phyloP scores from a whole-genome alignment of 2,113 vertebrate genomes.

The Dolichotis patagonum region DNA sequence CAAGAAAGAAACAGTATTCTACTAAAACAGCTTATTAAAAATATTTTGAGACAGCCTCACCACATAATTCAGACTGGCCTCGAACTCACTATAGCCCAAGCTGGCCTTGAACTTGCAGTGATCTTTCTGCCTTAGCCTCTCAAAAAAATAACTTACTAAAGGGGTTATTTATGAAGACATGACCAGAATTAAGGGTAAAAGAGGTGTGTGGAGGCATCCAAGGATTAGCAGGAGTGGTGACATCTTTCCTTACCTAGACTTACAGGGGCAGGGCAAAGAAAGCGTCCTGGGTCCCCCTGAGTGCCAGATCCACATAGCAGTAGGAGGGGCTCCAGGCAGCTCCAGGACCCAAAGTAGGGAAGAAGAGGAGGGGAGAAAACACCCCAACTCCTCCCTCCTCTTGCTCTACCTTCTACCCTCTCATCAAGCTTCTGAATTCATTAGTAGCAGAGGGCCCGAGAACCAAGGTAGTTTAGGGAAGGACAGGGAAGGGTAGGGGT shows the following conservation, averaged over 20 bases:
- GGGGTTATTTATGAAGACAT: slow-evolving; percentile 31
- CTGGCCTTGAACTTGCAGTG: neutral
- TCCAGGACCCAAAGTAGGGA: neutral
- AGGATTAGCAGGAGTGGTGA: neutral
- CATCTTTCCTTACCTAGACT: neutral
- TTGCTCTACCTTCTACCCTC: neutral
- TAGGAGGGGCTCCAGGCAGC: neutral
- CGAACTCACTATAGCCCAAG: neutral
- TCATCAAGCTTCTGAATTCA: neutral
- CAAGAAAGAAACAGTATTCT: no score
- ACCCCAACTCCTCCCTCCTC: neutral
- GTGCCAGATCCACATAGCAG: neutral
- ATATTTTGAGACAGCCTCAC: neutral
- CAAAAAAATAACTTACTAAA: neutral
- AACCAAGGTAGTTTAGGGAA: neutral
- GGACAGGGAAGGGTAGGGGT: neutral
- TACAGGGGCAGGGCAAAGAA: neutral
- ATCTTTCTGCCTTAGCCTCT: neutral
- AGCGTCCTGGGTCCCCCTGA: neutral
- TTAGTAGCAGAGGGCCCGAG: neutral
- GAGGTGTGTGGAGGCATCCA: neutral
- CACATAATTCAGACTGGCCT: neutral
- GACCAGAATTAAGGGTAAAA: slow-evolving; percentile 11
- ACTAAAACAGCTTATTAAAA: no score
- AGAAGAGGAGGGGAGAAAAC: neutral